Percentiles rank a stretch among this genome's conserved stretches.
Evolutionary conservation across 2,888 invertebrate species (phyloP).

Genomic region (Eulithis prunata): DNA sequence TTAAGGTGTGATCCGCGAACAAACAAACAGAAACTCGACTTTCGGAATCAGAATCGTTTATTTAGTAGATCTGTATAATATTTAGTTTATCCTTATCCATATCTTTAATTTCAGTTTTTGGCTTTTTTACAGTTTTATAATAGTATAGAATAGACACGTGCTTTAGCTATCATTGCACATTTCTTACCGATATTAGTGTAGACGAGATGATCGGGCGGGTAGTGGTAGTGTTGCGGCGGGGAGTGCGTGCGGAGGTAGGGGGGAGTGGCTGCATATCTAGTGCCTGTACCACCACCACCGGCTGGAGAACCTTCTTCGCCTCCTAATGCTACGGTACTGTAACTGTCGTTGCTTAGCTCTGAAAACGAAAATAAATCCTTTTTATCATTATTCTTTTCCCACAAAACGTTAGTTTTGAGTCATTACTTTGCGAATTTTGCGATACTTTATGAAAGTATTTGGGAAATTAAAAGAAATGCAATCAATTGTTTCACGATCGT

Average conservation of each 20-base stretch:
- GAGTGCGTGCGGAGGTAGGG: slow-evolving; percentile 91
- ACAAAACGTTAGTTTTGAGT: neutral
- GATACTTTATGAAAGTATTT: no score
- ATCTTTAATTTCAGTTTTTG: no score
- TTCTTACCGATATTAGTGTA: slow-evolving; percentile 91
- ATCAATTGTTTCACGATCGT: no score
- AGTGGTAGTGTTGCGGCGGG: slow-evolving; percentile 91
- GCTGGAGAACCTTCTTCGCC: slow-evolving; percentile 91
- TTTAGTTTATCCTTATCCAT: no score
- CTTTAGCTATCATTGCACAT: neutral
- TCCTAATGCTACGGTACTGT: slow-evolving; percentile 93
- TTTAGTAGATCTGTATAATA: no score
- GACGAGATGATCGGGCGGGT: slow-evolving; percentile 92
- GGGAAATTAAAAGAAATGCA: no score
- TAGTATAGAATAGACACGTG: no score
- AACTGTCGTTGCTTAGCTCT: slow-evolving; percentile 96
- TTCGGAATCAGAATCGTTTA: no score
- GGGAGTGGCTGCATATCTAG: slow-evolving; percentile 86
- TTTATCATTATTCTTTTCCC: neutral
- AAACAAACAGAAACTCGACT: no score
- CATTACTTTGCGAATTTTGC: no score
- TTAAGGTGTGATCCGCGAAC: no score
- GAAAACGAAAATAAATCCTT: slow-evolving; percentile 36
- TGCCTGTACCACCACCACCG: slow-evolving; percentile 84
- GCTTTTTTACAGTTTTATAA: no score